Conservation (phyloP, 2,888 invertebrate genomes). For the Thereva nobilitata region DNA sequence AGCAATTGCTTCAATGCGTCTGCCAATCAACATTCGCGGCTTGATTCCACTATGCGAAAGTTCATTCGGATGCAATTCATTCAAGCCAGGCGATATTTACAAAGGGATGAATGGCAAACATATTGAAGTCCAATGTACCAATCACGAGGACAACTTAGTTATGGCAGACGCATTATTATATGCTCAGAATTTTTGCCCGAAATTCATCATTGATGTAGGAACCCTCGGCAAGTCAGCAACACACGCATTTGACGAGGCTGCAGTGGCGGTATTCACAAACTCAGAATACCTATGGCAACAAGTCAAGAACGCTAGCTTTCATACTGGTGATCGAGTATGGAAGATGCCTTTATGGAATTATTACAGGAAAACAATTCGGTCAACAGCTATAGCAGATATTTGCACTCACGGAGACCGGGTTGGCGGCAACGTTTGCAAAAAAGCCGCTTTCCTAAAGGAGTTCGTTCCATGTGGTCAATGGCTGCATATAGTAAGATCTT, state of each 20-base stretch:
- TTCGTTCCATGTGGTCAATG: conserved; percentile 72
- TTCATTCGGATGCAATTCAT: conserved; percentile 75
- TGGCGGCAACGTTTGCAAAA: conserved; percentile 69
- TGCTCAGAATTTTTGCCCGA: conserved; percentile 73
- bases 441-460: conserved; percentile 76
- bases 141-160: conserved; percentile 76
- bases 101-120: conserved; percentile 74
- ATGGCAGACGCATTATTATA: conserved; percentile 78
- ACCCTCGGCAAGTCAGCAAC: conserved; percentile 72
- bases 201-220: conserved; percentile 74
- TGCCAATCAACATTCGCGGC: conserved; percentile 73
- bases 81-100: conserved; percentile 77
- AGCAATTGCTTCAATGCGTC: conserved; percentile 69
- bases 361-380: conserved; percentile 66
- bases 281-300: conserved; percentile 72
- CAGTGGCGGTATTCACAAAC: conserved; percentile 74
- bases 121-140: conserved; percentile 74
- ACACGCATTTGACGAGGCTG: conserved; percentile 66
- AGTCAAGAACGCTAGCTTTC: conserved; percentile 68
- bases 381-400: conserved; percentile 59
- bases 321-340: conserved; percentile 80
- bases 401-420: conserved; percentile 61
- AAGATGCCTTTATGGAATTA: conserved; percentile 80
- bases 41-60: conserved; percentile 79
- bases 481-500: conserved; percentile 69